Evolutionary conservation across 2,797 vertebrate genomes (phyloP).

Genomic region (Danio albolineatus): DNA sequence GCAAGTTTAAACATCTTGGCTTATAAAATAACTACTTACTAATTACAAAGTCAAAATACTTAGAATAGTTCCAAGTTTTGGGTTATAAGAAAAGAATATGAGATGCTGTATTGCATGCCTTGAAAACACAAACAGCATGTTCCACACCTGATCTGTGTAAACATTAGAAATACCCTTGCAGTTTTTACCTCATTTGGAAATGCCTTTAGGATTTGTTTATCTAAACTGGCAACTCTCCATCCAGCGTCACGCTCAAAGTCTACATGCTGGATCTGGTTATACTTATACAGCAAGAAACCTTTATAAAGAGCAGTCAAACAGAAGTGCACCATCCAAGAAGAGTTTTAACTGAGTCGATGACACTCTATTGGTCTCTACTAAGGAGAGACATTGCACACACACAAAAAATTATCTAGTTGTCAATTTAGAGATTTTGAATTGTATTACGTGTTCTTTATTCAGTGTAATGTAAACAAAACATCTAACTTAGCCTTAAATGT

Average conservation of each 20-base stretch:
- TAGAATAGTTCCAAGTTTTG: neutral
- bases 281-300: slow-evolving; percentile 1
- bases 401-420: no score
- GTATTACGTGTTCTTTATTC: no score
- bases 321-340: neutral
- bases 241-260: slow-evolving; percentile 30
- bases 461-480: no score
- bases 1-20: neutral
- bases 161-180: neutral
- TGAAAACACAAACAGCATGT: neutral
- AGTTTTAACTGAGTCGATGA: neutral
- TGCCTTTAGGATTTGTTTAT: slow-evolving; percentile 24
- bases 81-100: neutral
- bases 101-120: neutral
- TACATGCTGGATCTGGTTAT: neutral
- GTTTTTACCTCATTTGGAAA: slow-evolving; percentile 1
- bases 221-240: slow-evolving; percentile 24
- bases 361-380: slow-evolving; percentile 1
- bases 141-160: slow-evolving; percentile 3
- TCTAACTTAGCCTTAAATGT: no score
- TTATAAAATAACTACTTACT: neutral
- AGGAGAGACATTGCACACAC: neutral
- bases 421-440: no score
- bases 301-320: slow-evolving; percentile 29
- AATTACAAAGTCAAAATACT: neutral